Base-by-base conservation (phyloP, 2,888 invertebrate species). In the Macaria notata region DNA sequence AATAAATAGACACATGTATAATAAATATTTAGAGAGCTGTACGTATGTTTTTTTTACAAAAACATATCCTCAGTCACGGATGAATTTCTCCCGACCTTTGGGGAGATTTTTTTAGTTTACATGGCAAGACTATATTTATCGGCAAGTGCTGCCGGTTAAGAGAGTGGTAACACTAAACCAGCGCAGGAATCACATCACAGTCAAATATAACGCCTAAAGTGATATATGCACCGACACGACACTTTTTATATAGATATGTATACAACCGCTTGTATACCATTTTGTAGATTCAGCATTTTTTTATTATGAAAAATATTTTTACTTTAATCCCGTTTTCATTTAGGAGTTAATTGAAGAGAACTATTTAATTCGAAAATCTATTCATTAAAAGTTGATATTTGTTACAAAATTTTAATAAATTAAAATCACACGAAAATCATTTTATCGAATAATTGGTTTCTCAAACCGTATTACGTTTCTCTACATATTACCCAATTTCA, bases 131-230 rank as follows among this genome's bases (percentile, higher is more conserved):
- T 54, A 33, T 29, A 47, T 42, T 41, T 8, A 42, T 36, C 43
- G 29, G 19, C 38, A 31, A 33, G 41, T 56, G 49, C 54, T 56
- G 57, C 55, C 56, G 54, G 4, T 30, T 48, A 36, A 49, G 33
- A 49, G 41, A 31, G 45, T 50, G 47, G 56, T 36, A 59, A 62
- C 63, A 64, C 66, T 63, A 63, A 62, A 60, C 64, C 56, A 64
- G 50, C 49, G 6, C 43, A 54, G 51, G 29, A 48, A 55, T 56
- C 71, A 75, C 78, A 80, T 80, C 79, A 80, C 79, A 80, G 79
- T 75, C 73, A 71, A 69, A 63, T 60, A 61, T 69, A 70, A 64
- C 68, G 72, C 73, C 71, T 68, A 68, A 69, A 65, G 62, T 66
- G 64, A 68, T 61, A 62, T 49, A 41, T 49, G 63, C 61, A 66